Evolutionary conservation across 2,888 invertebrate species (phyloP).

Genomic region (Drosophila flavopinicola): DNA sequence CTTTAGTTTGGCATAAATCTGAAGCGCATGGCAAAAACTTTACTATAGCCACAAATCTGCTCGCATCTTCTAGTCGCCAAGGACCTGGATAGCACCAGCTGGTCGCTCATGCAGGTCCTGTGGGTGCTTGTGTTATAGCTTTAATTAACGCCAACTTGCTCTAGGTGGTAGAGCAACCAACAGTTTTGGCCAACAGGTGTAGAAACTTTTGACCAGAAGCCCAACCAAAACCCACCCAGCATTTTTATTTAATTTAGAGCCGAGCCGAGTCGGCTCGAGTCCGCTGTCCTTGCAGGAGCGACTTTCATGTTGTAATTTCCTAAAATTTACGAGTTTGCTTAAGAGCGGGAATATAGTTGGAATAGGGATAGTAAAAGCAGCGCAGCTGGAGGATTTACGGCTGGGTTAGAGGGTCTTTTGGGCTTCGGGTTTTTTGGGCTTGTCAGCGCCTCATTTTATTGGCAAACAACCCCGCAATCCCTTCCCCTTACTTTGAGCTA

Average conservation of each 20-base stretch:
- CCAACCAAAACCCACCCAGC: conserved; percentile 11
- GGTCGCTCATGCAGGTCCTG: conserved; percentile 19
- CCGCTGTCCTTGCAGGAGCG: conserved; percentile 37
- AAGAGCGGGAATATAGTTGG: conserved; percentile 21
- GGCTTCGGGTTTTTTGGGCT: conserved; percentile 30
- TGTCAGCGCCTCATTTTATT: conserved; percentile 76
- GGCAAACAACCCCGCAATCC: conserved; percentile 33
- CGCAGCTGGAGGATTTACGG: conserved; percentile 65
- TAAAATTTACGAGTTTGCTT: conserved; percentile 74
- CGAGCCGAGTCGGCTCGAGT: conserved; percentile 32
- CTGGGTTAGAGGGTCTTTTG: conserved; percentile 40
- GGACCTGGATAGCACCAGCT: conserved; percentile 1
- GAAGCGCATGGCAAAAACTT: conserved; percentile 55
- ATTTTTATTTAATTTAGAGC: conserved; percentile 77
- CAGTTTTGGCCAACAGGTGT: conserved; percentile 67
- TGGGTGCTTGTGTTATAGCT: conserved; percentile 63
- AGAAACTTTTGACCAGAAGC: conserved; percentile 50
- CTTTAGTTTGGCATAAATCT: conserved; percentile 80
- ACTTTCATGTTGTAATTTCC: conserved; percentile 78
- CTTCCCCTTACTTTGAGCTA: background rate
- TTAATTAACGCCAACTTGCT: conserved; percentile 74
- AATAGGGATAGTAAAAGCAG: conserved; percentile 36
- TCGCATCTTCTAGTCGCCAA: conserved; percentile 18
- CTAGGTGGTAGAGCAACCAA: conserved; percentile 26
- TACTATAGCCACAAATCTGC: conserved; percentile 55